Evolutionary conservation across 2,888 invertebrate genomes (phyloP), one percentile per base, ranked within the genome.

Genomic region (Conus canariensis): DNA sequence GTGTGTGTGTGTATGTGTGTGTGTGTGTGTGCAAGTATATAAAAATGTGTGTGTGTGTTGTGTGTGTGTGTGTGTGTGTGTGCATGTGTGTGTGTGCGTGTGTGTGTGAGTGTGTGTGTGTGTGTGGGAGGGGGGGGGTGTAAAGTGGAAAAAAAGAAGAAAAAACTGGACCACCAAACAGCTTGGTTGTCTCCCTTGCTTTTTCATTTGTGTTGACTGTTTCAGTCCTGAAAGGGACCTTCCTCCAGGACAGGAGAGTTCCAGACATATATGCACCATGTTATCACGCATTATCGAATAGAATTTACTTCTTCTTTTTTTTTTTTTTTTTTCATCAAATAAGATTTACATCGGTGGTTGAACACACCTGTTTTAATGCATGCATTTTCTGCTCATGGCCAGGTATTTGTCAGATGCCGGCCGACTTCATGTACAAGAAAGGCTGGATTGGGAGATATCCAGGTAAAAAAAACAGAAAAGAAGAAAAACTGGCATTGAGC

Each of bases 381-480:
- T 45, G 45, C 45, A 45, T 3, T 45, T 45, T 30, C 8, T 82
- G 19, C 58, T 82, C 56, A 19, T 60, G n/a, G 60, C 45, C 85
- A 88, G 88, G 88, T 25, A 70, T 88, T 58, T 88, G 88, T 64
- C 9, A 60, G 45, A 82, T 88, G 82, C 88, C 88, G 12, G 25
- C 88, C 9, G 45, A 59, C n/a, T 88, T 88, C 64, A 80, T 88
- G 82, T 74, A 82, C 45, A 45, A n/a, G 45, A 88, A 74, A 59
- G 88, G 88, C 22, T 88, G 25, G n/a, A 82, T 80, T 82, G 82
- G 88, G 0, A 80, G n/a, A 25, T 88, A 88, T 30, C 88, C 88
- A 82, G 88, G 88, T 88, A 58, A 45, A n/a, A 56, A 45, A 45
- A 45, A 30, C 3, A 45, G 45, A 45, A 45, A 45, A 45, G 4